Evolutionary conservation across 2,113 vertebrate genomes (phyloP), one percentile per base, ranked within the genome.

Genomic region (Varanus salvator): DNA sequence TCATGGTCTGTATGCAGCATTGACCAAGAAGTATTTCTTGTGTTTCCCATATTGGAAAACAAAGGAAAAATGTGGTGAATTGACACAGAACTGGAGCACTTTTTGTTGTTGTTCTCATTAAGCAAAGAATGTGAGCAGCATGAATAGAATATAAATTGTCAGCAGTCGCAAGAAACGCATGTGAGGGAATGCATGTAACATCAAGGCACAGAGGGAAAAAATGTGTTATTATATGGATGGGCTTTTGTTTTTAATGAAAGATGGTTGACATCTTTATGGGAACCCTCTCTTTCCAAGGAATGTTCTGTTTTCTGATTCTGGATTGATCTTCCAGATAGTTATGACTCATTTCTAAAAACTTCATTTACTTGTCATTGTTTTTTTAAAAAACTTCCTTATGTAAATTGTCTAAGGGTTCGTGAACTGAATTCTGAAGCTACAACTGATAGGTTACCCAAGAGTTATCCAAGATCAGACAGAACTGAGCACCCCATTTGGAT

Each of bases 61-160:
- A 76, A 38, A 69, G 64, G 74, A 38, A 69, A 44, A 69, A 17
- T 77, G 0, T 74, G 81, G 64, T 4, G 57, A 60, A 85, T 87
- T n/a, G 34, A 76, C 57, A 68, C 23, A 87, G 21, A 77, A 83
- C 17, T 60, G 71, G 57, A 54, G 29, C 25, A 44, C 76, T 60
- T 77, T 29, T 88, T 82, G 57, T 57, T 60, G 8, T 85, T 7
- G 44, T 19, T 77, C 60, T 83, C 64, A 84, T 77, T 91, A 85
- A 85, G 57, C 15, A 83, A 77, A 81, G 80, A 84, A 77, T 90
- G 89, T 69, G 80, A 91, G 74, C 80, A 77, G 38, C 80, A 77
- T 77, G 77, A 69, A 86, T 72, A 60, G 80, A 74, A 82, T 87
- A 48, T 54, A 87, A 69, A 54, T 72, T 52, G n/a, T 44, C 66